Evolutionary conservation across 2,888 invertebrate genomes (phyloP), one percentile per base, ranked within the genome.

Genomic region (Plebejus argus): DNA sequence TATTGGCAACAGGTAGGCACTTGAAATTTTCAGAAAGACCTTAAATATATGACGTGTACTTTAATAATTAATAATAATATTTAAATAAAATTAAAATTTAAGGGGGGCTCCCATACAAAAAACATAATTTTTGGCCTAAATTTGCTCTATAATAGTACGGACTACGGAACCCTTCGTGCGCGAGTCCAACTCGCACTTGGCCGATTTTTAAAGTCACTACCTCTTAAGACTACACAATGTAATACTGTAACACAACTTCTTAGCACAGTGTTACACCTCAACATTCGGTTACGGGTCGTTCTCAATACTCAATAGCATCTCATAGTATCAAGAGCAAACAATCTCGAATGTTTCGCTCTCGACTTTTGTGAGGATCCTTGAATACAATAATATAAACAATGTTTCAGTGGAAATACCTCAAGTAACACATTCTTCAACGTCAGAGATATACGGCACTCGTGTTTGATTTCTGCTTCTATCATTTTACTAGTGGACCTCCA

Each of bases 341-440:
- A 66, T 66, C 6, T 0, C 15, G 1, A 28, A 66, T 66, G 6
- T 66, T 66, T 66, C 18, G 66, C 66, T 66, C 28, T 33, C 28
- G 33, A 66, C 66, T 66, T 66, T 66, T 18, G 66, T 28, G 18
- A 28, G 66, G 61, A 66, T 28, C 66, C 66, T 66, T 28, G 28
- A 33, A 33, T 15, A 66, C 33, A 28, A 28, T 28, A 66, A 66
- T 33, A 66, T 66, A 66, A 66, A 28, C 28, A 66, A 15, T 66
- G 7, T 10, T 66, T 18, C 15, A 66, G 66, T 18, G 28, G 23
- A 61, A 4, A 33, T 7, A 66, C 66, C 33, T 66, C 66, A 66
- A 33, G n/a, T n/a, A n/a, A n/a, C 66, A 66, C 18, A 66, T 18
- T 28, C 66, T 28, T 28, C 33, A 18, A 23, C 12, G 12, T 61